phyloP scores from a whole-genome alignment of 2,888 invertebrate species.

The Volucella bombylans region DNA sequence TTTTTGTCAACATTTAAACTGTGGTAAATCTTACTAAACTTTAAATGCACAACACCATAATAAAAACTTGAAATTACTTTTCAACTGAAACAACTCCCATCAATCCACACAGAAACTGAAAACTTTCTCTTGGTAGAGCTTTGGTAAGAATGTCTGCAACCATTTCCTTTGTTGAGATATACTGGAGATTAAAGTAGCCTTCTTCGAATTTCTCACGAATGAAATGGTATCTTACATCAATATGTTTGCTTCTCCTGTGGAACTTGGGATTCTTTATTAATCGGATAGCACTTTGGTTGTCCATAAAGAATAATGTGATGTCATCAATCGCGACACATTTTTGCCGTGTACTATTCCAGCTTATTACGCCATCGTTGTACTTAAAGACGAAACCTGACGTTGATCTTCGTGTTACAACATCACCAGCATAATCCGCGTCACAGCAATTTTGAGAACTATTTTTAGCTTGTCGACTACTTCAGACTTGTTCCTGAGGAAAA shows the following conservation, averaged over 20 bases:
- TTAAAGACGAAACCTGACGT: conserved; percentile 43
- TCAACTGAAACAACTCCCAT: not conserved
- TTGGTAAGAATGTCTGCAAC: conserved; percentile 29
- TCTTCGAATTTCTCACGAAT: conserved; percentile 25
- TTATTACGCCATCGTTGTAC: conserved; percentile 22
- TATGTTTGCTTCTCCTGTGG: no score
- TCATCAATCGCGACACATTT: conserved; percentile 36
- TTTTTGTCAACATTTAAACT: conserved; percentile 4
- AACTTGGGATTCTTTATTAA: no score
- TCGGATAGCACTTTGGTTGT: no score
- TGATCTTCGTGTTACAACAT: no score
- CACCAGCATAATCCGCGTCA: not conserved
- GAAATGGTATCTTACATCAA: conserved; percentile 41
- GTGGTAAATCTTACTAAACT: not conserved
- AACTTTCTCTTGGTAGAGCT: conserved; percentile 28
- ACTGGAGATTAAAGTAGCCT: conserved; percentile 20
- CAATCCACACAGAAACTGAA: conserved; percentile 1
- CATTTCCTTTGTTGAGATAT: conserved; percentile 13
- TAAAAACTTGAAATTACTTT: not conserved
- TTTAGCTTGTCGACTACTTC: no score
- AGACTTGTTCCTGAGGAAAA: conserved; percentile 33
- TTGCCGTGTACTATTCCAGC: conserved; percentile 47
- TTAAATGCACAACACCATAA: not conserved
- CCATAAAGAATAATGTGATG: conserved; percentile 11
- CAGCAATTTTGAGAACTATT: no score